Evolutionary conservation across 2,888 invertebrate species (phyloP).

Genomic region (Endotricha flammealis): DNA sequence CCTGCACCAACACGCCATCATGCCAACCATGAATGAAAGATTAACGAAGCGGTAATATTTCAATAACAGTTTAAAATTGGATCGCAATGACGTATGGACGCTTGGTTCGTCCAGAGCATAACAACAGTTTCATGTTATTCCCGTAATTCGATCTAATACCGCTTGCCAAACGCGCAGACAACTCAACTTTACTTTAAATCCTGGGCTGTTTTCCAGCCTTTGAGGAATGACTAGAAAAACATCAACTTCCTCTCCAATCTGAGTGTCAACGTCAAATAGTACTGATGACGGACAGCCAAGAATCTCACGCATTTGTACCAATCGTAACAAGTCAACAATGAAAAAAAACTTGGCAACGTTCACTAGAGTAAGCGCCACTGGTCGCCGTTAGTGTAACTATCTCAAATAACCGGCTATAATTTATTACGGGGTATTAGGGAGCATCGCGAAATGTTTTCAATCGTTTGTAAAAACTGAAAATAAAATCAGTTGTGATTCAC

Average conservation of each 20-base stretch:
- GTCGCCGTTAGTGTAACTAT: conserved; percentile 40
- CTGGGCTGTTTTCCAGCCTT: conserved; percentile 18
- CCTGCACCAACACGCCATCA: no score
- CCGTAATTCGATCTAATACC: conserved; percentile 28
- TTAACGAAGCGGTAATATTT: conserved; percentile 47
- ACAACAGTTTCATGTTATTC: conserved; percentile 37
- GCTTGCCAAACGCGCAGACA: conserved; percentile 41
- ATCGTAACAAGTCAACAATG: conserved; percentile 48
- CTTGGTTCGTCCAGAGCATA: conserved; percentile 36
- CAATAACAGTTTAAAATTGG: conserved; percentile 58
- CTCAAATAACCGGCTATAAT: conserved; percentile 40
- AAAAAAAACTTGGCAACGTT: conserved; percentile 64
- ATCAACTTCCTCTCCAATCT: conserved; percentile 40
- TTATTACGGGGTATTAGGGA: conserved; percentile 44
- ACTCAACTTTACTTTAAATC: conserved; percentile 31
- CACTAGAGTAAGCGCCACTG: conserved; percentile 46
- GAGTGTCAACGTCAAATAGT: conserved; percentile 45
- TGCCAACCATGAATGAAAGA: conserved; percentile 34
- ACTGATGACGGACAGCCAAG: conserved; percentile 40
- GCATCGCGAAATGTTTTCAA: conserved; percentile 32
- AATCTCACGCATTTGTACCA: conserved; percentile 45
- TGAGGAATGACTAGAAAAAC: conserved; percentile 25
- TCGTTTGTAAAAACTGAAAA: conserved; percentile 23
- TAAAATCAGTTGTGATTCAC: no score
- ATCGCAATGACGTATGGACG: conserved; percentile 40